Percentiles rank a stretch among this genome's conserved stretches.
These are phyloP conservation scores for Verasper variegatus DNA, from an alignment of 2,113 vertebrate species.

Conservation along the genomic window DNA sequence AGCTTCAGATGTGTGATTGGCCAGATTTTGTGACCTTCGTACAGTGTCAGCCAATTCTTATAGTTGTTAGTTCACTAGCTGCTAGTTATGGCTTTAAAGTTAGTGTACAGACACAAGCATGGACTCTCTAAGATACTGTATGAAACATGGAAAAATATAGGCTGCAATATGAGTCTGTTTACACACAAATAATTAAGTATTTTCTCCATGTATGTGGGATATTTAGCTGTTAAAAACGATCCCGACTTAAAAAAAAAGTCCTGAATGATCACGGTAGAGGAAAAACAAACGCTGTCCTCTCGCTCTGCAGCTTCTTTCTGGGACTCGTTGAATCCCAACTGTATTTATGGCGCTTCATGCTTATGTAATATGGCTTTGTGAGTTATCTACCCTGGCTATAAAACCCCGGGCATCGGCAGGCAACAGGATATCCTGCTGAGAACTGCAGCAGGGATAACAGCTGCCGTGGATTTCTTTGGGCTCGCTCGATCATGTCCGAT, in stretches of 20 bases:
- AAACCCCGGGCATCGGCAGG: conserved; percentile 45
- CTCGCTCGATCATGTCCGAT: conserved; percentile 54
- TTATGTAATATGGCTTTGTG: conserved; percentile 45
- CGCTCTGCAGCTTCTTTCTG: not conserved
- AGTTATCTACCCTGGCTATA: conserved; percentile 39
- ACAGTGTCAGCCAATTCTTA: no score
- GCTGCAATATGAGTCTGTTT: no score
- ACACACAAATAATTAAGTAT: no score
- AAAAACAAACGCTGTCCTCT: conserved; percentile 15
- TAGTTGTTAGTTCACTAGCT: no score
- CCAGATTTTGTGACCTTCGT: no score
- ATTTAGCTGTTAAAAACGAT: no score
- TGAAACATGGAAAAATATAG: no score
- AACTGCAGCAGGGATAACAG: conserved; percentile 52
- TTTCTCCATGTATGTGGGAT: no score
- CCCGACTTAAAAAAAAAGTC: not conserved
- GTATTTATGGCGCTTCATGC: conserved; percentile 10
- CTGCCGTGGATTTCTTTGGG: conserved; percentile 50
- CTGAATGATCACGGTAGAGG: not conserved
- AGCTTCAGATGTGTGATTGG: no score
- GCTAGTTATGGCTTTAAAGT: no score
- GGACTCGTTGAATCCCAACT: conserved; percentile 12
- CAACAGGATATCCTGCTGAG: conserved; percentile 68
- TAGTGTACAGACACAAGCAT: no score
- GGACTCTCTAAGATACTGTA: no score